A percentile compares a stretch with the other conserved stretches of the same genome.
Evolutionary conservation across 2,113 vertebrate genomes (phyloP).

Genomic region (Vombatus ursinus): DNA sequence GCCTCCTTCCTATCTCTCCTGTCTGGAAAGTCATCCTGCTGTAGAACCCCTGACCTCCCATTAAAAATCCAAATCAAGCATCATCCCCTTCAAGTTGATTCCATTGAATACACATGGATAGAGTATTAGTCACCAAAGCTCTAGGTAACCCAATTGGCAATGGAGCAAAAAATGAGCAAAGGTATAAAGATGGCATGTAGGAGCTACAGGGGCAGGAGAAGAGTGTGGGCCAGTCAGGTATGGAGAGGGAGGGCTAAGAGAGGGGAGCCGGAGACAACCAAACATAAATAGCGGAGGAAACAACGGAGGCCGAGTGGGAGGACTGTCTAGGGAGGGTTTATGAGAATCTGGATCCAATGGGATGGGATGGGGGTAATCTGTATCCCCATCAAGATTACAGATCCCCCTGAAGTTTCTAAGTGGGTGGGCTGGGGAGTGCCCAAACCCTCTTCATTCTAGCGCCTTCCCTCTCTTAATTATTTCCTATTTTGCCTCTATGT

Average conservation of each 20-base stretch:
- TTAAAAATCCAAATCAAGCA: neutral
- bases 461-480: neutral
- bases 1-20: neutral
- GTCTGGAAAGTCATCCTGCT: neutral
- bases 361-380: neutral
- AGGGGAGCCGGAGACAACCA: neutral
- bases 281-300: neutral
- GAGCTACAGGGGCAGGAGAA: fast-evolving
- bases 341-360: neutral
- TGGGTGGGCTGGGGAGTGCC: neutral
- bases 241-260: neutral
- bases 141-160: neutral
- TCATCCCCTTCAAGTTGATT: neutral
- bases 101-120: neutral
- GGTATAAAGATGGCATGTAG: neutral
- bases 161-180: neutral
- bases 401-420: neutral
- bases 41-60: neutral
- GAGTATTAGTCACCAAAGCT: neutral
- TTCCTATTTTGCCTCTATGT: neutral
- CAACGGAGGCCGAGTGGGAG: neutral
- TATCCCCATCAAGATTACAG: neutral
- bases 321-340: neutral
- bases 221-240: conserved; percentile 1
- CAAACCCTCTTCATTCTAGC: neutral